Conservation (phyloP, 2,113 vertebrate species). For the cattle (Bos taurus) region ARS-UCD2.0 NC_037343.1:49338001-49338500, state of each 20-base stretch:
- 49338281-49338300: neutral
- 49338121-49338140: neutral
- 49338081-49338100: rapidly evolving
- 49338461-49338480: neutral
- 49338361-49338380: neutral
- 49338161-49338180: neutral
- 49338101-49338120: neutral
- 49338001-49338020: neutral
- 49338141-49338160: neutral
- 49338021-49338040: too few species aligned
- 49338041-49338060: rapidly evolving
- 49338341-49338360: neutral
- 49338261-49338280: neutral
- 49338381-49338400: neutral
- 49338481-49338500: neutral
- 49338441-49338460: neutral
- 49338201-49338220: too few species aligned
- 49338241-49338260: neutral
- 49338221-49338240: neutral
- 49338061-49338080: neutral
- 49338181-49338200: rapidly evolving
- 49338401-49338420: neutral
- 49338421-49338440: neutral
- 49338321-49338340: neutral
- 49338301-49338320: rapidly evolving